These are phyloP conservation scores for Xerus rutilus DNA, from an alignment of 2,797 vertebrate genomes.

Conservation along the genomic window DNA sequence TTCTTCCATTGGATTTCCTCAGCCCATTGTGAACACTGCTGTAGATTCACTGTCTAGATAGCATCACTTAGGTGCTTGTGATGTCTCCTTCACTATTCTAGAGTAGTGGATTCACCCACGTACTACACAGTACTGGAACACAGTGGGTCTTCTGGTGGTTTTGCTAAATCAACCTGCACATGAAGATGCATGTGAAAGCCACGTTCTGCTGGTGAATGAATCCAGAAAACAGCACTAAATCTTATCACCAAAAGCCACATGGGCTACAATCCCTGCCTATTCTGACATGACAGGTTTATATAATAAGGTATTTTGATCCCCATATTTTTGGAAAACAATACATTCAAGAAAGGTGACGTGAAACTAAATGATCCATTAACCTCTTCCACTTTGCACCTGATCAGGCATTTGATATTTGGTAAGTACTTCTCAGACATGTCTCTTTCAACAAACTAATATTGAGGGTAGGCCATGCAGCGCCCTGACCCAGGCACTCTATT, in stretches of 20 bases:
- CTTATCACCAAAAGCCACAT: not conserved
- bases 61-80: not conserved
- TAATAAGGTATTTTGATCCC: not conserved
- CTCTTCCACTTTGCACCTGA: not conserved
- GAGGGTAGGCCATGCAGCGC: not conserved
- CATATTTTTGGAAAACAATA: not conserved
- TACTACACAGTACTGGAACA: not conserved
- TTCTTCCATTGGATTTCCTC: not conserved
- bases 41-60: not conserved
- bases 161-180: not conserved
- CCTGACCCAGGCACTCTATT: too few relatives aligned
- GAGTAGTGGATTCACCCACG: not conserved
- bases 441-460: not conserved
- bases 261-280: not conserved
- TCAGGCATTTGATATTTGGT: not conserved
- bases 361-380: slow-evolving; percentile 1
- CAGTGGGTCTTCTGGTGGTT: not conserved
- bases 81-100: not conserved
- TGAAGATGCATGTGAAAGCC: not conserved
- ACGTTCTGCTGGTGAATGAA: not conserved
- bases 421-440: not conserved
- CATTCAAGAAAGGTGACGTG: slow-evolving; percentile 18
- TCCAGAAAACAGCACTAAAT: not conserved
- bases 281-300: not conserved
- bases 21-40: not conserved